Percentiles rank a stretch among this genome's conserved stretches.
Conservation (phyloP, 1,140 invertebrate genomes). For the Aphidius ervi region DNA sequence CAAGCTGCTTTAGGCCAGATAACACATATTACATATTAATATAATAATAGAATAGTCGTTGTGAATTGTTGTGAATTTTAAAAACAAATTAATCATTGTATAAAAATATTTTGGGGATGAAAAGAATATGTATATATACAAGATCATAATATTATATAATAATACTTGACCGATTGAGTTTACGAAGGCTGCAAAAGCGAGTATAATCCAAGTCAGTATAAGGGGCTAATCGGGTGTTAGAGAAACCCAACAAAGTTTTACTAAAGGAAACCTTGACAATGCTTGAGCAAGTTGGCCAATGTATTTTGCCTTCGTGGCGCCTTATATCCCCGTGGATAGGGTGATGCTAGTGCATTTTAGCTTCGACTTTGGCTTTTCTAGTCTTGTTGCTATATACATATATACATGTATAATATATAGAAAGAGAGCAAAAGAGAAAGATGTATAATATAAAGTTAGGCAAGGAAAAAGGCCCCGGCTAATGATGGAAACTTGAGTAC, state of each 20-base stretch:
- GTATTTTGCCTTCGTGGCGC: not conserved
- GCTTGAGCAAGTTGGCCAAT: constrained; percentile 25
- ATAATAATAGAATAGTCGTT: too few relatives aligned
- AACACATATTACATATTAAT: constrained; percentile 19
- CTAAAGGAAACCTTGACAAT: constrained; percentile 34
- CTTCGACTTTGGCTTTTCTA: not conserved
- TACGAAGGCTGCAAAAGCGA: not conserved
- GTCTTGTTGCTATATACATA: too few relatives aligned
- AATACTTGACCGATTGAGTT: not conserved
- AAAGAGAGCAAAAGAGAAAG: not conserved
- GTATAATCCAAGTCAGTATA: constrained; percentile 9
- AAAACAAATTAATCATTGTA: too few relatives aligned
- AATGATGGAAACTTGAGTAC: constrained; percentile 47
- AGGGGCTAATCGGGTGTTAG: constrained; percentile 16
- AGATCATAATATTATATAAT: too few relatives aligned
- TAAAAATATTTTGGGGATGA: too few relatives aligned
- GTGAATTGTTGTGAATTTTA: too few relatives aligned
- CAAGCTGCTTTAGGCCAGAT: constrained; percentile 44
- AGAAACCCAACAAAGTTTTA: constrained; percentile 17
- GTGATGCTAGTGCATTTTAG: too few relatives aligned
- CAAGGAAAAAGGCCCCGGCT: constrained; percentile 26
- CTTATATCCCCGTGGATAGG: too few relatives aligned
- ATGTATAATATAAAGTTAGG: not conserved
- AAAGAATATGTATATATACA: too few relatives aligned
- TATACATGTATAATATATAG: constrained; percentile 6